Evolutionary conservation across 2,888 invertebrate genomes (phyloP).

Genomic region (Euplexia lucipara): DNA sequence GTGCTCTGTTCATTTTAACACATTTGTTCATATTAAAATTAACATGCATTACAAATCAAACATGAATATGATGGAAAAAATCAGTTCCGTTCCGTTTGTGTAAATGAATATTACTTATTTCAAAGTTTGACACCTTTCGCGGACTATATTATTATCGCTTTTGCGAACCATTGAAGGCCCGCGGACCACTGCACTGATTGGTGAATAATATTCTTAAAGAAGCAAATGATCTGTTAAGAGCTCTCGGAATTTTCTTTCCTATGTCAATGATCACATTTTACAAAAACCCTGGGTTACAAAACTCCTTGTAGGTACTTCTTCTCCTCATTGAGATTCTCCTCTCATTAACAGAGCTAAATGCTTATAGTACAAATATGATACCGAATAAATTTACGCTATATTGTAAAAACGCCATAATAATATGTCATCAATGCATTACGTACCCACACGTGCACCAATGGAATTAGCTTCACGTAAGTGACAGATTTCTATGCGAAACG

Average conservation of each 20-base stretch:
- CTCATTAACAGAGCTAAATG: not conserved
- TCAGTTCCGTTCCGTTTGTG: no score
- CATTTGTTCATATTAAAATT: no score
- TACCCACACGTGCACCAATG: conserved; percentile 34
- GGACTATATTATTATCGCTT: no score
- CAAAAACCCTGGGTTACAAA: not conserved
- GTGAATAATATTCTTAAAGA: no score
- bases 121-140: no score
- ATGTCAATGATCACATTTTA: conserved; percentile 6
- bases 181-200: no score
- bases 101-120: no score
- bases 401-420: not conserved
- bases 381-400: not conserved
- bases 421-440: conserved; percentile 19
- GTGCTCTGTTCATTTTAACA: no score
- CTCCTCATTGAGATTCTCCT: not conserved
- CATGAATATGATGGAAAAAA: no score
- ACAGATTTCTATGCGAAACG: conserved; percentile 15
- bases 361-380: not conserved
- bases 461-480: conserved; percentile 29
- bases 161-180: no score
- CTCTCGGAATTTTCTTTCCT: not conserved
- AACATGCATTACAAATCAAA: no score
- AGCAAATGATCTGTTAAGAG: not conserved
- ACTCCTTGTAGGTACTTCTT: conserved; percentile 2